Evolutionary conservation across 2,113 vertebrate species (phyloP).

Genomic region (Galeopterus variegatus): DNA sequence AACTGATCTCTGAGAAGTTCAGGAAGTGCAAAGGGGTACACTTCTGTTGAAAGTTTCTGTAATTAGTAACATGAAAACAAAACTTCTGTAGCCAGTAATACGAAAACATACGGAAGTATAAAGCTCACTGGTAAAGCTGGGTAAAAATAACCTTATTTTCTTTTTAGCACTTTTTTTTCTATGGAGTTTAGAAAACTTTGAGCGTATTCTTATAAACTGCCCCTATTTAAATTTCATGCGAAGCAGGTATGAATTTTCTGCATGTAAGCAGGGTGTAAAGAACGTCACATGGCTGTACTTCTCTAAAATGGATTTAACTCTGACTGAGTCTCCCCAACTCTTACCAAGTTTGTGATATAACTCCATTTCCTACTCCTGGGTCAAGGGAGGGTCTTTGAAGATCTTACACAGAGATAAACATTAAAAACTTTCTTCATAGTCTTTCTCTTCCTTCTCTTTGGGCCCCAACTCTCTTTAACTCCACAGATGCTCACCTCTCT

Average conservation of each 20-base stretch:
- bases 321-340: neutral
- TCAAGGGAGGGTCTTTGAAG: neutral
- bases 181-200: neutral
- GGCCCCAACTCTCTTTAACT: neutral
- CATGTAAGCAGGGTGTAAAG: neutral
- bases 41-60: neutral
- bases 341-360: neutral
- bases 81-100: neutral
- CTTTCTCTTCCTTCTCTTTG: constrained; percentile 28
- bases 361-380: neutral
- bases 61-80: neutral
- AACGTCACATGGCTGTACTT: neutral
- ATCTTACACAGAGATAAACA: neutral
- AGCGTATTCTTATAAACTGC: neutral
- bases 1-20: neutral
- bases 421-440: neutral
- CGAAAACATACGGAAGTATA: neutral
- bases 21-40: neutral
- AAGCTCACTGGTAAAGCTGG: neutral
- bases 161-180: neutral
- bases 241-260: neutral
- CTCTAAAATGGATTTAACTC: neutral
- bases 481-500: neutral
- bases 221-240: neutral
- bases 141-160: neutral